Evolutionary conservation across 2,888 invertebrate genomes (phyloP), one percentile per base, ranked within the genome.

Genomic region (Pomacea canaliculata): DNA sequence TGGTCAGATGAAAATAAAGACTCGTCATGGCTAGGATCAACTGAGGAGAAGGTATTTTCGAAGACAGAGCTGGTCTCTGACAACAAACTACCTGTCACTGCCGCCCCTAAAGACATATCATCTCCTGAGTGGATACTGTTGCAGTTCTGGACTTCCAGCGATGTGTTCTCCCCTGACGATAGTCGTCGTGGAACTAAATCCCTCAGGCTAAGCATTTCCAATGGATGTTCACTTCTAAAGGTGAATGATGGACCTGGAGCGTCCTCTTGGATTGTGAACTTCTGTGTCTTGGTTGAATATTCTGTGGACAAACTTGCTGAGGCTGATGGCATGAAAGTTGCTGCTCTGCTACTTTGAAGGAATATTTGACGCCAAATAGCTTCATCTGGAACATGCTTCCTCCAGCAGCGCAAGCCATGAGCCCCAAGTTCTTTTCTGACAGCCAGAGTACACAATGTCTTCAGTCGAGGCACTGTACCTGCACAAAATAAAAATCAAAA

Each of bases 141-240:
- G 9, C 48, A 62, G 69, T 74, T 74, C 9, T 74, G 74, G 16
- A 74, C 74, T 23, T 74, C 74, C 37, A 74, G 62, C 2, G 74
- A 74, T 4, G 74, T 74, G 74, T 74, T 74, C 51, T 74, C 74
- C 1, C 69, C 74, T 10, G 62, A 56, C 5, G 74, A 74, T 13
- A 69, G 63, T 19, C 74, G 48, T 23, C 74, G 59, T n/a, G 69
- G 69, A 62, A 74, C 60, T 60, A 74, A n/a, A 19, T 74, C 74
- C 46, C 62, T 68, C 23, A 74, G 63, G 19, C 68, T 62, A 10
- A 74, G 69, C n/a, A 74, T 68, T n/a, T 74, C 74, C 49, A 62
- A n/a, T 59, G 68, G n/a, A 48, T 74, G 74, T 46, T 23, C 62
- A 67, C 67, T 49, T 18, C 69, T 68, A 4, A 60, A 48, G 48